Base-by-base conservation (phyloP, 2,797 vertebrate genomes). In the Limosa lapponica region DNA sequence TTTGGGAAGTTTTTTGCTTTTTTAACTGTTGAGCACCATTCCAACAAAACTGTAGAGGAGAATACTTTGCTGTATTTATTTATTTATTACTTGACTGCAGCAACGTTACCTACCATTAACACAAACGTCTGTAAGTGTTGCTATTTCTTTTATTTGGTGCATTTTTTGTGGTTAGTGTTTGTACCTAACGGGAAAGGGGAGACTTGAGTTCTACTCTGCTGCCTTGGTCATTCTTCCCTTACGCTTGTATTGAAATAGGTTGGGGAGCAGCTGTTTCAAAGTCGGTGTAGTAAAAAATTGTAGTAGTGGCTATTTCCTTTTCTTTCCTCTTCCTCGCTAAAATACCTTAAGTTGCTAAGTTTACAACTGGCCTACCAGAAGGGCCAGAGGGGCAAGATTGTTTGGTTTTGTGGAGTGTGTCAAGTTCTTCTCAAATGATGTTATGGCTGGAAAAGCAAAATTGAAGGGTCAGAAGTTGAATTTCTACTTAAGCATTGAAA, bases 1-100 rank as follows among this genome's bases (percentile, higher is more conserved):
- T 72, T 77, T 90, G 37, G 52, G 32, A 1, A 2, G 24, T 19
- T 25, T 32, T 92, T 82, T 87, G 7, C 67, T 90, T 92, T 92
- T 89, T 87, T 87, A 71, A 72, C 37, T 79, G 25, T 95, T 79
- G 71, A 97, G 82, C 57, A 90, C 46, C 59, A 84, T 78, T 95
- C 85, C 61, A 91, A 85, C 92, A 84, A 82, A 93, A 81, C 78
- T 59, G 43, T 81, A 62, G 78, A 96, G 87, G 93, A 88, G 78
- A 97, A 97, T 90, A 82, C 74, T 95, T 87, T 96, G 87, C 82
- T 95, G 84, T 97, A 97, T 97, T 97, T 98, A 98, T 98, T 98
- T 98, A 98, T 98, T 98, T 98, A 98, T 98, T 97, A 95, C 90
- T 96, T 93, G 94, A 87, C 67, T 94, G 83, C 92, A 97, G 92